Conservation (phyloP, 2,888 invertebrate species). For the Drosophila maculinotata region DNA sequence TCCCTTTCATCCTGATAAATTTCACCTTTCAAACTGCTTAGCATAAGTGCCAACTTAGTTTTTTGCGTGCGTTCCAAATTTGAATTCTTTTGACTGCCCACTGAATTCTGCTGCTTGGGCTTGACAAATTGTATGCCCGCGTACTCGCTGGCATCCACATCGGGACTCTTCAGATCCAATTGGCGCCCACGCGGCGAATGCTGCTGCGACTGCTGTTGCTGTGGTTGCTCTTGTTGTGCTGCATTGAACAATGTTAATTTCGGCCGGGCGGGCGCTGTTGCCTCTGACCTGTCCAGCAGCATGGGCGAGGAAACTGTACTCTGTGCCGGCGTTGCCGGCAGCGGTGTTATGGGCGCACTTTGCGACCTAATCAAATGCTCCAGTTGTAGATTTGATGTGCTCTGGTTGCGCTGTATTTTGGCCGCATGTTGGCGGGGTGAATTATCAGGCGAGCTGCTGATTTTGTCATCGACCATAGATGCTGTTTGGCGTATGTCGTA, state of each 20-base stretch:
- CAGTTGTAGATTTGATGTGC: slow-evolving; percentile 22
- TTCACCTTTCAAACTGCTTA: slow-evolving; percentile 83
- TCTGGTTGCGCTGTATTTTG: slow-evolving; percentile 67
- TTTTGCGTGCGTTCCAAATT: slow-evolving; percentile 81
- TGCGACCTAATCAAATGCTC: slow-evolving; percentile 45
- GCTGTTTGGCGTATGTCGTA: slow-evolving; percentile 47
- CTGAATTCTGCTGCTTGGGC: slow-evolving; percentile 77
- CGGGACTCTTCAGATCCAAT: slow-evolving; percentile 41
- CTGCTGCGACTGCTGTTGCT: slow-evolving; percentile 17
- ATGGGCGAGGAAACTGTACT: slow-evolving; percentile 44
- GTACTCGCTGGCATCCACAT: slow-evolving; percentile 65
- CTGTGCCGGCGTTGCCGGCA: slow-evolving; percentile 45
- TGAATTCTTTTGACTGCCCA: slow-evolving; percentile 64
- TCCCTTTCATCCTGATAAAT: slow-evolving; percentile 74
- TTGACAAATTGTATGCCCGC: slow-evolving; percentile 83
- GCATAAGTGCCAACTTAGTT: slow-evolving; percentile 83
- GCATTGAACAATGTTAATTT: slow-evolving; percentile 84
- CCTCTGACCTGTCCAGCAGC: background rate
- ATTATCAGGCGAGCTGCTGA: slow-evolving; percentile 50
- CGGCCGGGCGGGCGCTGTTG: slow-evolving; percentile 52
- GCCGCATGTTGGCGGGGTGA: slow-evolving; percentile 50
- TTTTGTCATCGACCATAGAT: slow-evolving; percentile 22
- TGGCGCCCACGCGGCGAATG: slow-evolving; percentile 41
- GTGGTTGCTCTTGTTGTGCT: slow-evolving; percentile 35
- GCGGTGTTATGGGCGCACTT: slow-evolving; percentile 58